Base-by-base conservation (phyloP, 1,140 invertebrate species). In the Ceratosolen fusciceps region DNA sequence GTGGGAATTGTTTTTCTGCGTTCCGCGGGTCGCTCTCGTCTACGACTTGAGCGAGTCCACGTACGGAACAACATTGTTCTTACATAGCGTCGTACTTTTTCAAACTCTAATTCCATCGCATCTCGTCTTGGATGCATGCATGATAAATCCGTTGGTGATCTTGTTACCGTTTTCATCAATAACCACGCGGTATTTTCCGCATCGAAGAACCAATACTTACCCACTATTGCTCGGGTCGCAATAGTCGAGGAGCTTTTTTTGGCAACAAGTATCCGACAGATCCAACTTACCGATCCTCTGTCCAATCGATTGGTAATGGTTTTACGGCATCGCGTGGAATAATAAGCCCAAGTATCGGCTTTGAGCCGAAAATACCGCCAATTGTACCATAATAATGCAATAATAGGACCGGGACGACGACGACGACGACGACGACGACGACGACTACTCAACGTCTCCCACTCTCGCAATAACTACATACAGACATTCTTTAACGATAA, bases 1-100 rank as follows among this genome's bases (percentile, higher is more conserved):
- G 87, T 88, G 85, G 86, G 86, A 88, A 88, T 88, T 88, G 86
- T 88, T 88, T 88, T 88, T 88, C 86, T 88, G 86, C 84, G 86
- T 85, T 82, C 85, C 83, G 54, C 80, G 82, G 80, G 80, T n/a
- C n/a, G 81, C 83, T 81, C 80, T 81, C 72, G 77, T 83, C n/a
- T n/a, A 80, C 62, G 80, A 52, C 78, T 74, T 73, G 80, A 80
- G n/a, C n/a, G n/a, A n/a, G 80, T 82, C 80, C 78, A 43, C 65
- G 82, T 81, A 77, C 82, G 82, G 79, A 83, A 80, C n/a, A 77
- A 84, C 83, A 83, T 86, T 84, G 83, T 83, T 85, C n/a, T n/a
- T n/a, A n/a, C n/a, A 85, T 84, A 83, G 84, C 84, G 83, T 83
- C 78, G 83, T 86, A 87, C 85, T 85, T 87, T 87, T 86, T n/a